Conservation (phyloP, 2,888 invertebrate genomes). For the Drosophila borealis region DNA sequence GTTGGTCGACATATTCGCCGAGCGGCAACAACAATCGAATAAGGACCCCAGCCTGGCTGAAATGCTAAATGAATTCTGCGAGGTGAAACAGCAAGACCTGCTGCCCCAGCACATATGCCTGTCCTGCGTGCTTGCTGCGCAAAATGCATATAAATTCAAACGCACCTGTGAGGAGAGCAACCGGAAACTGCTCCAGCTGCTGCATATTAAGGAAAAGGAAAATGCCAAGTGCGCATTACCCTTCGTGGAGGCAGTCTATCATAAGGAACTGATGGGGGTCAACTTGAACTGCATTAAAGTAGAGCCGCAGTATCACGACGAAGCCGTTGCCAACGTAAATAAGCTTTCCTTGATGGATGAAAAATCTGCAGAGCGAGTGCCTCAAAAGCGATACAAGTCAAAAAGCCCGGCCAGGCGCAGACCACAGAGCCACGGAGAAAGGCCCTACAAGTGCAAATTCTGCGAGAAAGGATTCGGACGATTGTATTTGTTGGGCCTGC, state of each 20-base stretch:
- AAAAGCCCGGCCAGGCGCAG: slow-evolving; percentile 86
- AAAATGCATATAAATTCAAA: slow-evolving; percentile 78
- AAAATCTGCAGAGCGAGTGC: background rate
- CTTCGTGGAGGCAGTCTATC: slow-evolving; percentile 35
- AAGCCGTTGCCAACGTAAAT: background rate
- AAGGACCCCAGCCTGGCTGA: slow-evolving; percentile 58
- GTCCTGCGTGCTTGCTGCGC: slow-evolving; percentile 71
- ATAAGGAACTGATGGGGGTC: slow-evolving; percentile 1
- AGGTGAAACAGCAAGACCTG: slow-evolving; percentile 44
- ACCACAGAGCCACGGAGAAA: slow-evolving; percentile 86
- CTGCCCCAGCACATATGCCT: slow-evolving; percentile 80
- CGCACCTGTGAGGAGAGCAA: slow-evolving; percentile 75
- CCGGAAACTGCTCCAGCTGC: slow-evolving; percentile 44
- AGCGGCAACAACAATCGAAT: slow-evolving; percentile 31
- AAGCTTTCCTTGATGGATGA: background rate
- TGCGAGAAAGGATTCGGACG: slow-evolving; percentile 86
- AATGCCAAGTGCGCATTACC: slow-evolving; percentile 18
- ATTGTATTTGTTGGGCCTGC: slow-evolving; percentile 86
- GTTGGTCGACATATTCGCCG: slow-evolving; percentile 64
- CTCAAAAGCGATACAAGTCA: slow-evolving; percentile 76
- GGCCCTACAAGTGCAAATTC: slow-evolving; percentile 86
- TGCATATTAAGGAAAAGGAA: slow-evolving; percentile 82
- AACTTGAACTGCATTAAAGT: slow-evolving; percentile 28
- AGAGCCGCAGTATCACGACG: slow-evolving; percentile 14
- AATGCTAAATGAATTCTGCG: slow-evolving; percentile 71